A percentile compares a stretch with the other conserved stretches of the same genome.
Evolutionary conservation across 2,797 vertebrate genomes (phyloP).

Genomic region (Falco novaeseelandiae): DNA sequence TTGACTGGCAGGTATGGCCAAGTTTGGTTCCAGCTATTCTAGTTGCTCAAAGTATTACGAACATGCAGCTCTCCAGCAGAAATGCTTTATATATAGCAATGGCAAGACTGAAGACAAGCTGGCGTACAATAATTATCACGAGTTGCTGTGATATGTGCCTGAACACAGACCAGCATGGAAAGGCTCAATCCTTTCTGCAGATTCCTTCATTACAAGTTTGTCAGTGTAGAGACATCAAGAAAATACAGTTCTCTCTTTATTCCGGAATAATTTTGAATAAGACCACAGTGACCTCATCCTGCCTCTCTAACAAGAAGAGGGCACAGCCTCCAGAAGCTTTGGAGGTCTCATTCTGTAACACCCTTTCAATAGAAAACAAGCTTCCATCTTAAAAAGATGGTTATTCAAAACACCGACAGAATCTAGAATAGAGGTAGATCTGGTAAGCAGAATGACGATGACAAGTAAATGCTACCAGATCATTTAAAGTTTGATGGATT

Average conservation of each 20-base stretch:
- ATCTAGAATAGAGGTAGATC: background rate
- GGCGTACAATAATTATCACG: rapidly evolving
- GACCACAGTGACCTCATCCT: background rate
- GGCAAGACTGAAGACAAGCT: background rate
- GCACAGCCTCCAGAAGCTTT: background rate
- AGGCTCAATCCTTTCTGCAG: background rate
- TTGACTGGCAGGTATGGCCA: background rate
- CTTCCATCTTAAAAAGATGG: background rate
- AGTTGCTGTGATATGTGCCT: background rate
- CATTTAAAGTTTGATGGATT: background rate
- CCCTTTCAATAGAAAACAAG: background rate
- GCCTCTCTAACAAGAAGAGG: background rate
- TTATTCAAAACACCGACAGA: background rate
- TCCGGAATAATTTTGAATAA: background rate
- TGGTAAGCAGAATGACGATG: background rate
- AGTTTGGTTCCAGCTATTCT: background rate
- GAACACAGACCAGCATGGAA: background rate
- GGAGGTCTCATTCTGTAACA: background rate
- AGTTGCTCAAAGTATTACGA: background rate
- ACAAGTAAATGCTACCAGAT: background rate
- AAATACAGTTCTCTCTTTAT: background rate
- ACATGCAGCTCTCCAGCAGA: background rate
- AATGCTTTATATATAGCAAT: background rate
- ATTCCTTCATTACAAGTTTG: background rate
- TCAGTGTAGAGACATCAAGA: background rate